Conservation (phyloP, 2,113 vertebrate genomes). For the Neogobius melanostomus region DNA sequence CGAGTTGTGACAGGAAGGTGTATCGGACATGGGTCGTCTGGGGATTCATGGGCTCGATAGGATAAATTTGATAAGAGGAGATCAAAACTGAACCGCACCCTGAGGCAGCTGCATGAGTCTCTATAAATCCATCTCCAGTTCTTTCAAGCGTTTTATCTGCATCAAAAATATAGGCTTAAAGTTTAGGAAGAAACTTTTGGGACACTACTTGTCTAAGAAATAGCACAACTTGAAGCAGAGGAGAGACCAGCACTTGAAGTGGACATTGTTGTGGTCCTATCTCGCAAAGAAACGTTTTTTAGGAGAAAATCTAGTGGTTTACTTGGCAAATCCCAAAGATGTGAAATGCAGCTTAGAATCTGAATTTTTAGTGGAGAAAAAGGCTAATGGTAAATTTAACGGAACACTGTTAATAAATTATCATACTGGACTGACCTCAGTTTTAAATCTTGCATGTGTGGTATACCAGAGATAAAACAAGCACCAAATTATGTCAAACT, state of each 20-base stretch:
- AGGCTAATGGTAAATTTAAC: not conserved
- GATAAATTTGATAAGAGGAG: constrained; percentile 23
- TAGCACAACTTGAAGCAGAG: too few species aligned
- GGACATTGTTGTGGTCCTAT: not conserved
- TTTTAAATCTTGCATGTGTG: not conserved
- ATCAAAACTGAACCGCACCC: constrained; percentile 34
- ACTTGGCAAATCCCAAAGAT: not conserved
- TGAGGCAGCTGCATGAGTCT: constrained; percentile 35
- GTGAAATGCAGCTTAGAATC: not conserved
- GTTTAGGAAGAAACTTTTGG: not conserved
- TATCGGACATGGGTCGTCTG: constrained; percentile 27
- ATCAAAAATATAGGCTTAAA: constrained; percentile 19
- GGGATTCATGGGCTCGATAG: not conserved
- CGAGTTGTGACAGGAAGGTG: constrained; percentile 11
- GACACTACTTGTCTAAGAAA: not conserved
- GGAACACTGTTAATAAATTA: not conserved
- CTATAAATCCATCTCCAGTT: constrained; percentile 38
- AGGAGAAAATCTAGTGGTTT: too few species aligned
- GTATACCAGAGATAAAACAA: not conserved
- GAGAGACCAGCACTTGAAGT: too few species aligned
- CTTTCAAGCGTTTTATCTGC: constrained; percentile 5
- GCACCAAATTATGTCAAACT: not conserved
- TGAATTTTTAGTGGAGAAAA: not conserved
- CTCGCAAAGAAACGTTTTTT: not conserved
- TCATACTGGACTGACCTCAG: not conserved